phyloP scores from a whole-genome alignment of 2,113 vertebrate genomes.

The Platycercus adscitus region DNA sequence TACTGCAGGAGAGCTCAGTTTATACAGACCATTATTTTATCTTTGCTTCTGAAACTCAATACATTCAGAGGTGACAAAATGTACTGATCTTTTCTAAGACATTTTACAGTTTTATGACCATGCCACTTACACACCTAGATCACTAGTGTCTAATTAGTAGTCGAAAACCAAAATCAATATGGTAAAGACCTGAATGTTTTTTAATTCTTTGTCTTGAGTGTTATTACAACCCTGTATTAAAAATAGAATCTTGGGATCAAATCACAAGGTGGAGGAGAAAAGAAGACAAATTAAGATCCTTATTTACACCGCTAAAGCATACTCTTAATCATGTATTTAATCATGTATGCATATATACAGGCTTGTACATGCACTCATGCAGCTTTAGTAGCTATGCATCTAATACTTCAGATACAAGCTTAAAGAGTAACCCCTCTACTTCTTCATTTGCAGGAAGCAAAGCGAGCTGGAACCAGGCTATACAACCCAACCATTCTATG shows the following conservation, averaged over 20 bases:
- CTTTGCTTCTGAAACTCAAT: not conserved
- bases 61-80: constrained; percentile 14
- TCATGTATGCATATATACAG: accelerated
- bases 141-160: constrained; percentile 4
- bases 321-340: not conserved
- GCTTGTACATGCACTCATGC: accelerated
- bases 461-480: not conserved
- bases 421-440: not conserved
- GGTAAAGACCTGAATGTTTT: not conserved
- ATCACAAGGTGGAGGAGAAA: not conserved
- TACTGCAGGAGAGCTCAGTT: not conserved
- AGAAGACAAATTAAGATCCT: not conserved
- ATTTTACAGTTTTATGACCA: not conserved
- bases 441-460: not conserved
- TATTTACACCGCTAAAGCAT: not conserved
- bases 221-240: not conserved
- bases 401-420: not conserved
- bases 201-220: not conserved
- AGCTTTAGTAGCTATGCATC: not conserved
- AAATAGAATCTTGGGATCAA: not conserved
- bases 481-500: not conserved
- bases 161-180: not conserved
- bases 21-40: not conserved
- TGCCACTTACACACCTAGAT: not conserved
- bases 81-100: not conserved